A percentile compares a stretch with the other conserved stretches of the same genome.
Conservation (phyloP, 2,888 invertebrate genomes). For the Patella depressa region DNA sequence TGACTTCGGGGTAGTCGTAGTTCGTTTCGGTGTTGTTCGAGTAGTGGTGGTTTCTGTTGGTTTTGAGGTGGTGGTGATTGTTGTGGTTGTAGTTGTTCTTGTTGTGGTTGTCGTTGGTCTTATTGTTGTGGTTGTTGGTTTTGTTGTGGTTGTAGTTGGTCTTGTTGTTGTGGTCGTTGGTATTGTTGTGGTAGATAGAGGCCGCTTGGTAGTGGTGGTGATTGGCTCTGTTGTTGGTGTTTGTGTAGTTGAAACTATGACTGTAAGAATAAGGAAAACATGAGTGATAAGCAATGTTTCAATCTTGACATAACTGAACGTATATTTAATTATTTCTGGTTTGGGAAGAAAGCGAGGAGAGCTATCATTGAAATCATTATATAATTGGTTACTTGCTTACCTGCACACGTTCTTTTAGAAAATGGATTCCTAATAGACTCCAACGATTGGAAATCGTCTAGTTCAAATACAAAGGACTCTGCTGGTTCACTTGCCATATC, state of each 20-base stretch:
- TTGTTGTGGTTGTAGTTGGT: neutral
- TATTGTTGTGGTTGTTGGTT: neutral
- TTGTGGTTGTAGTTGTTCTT: neutral
- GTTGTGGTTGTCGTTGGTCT: neutral
- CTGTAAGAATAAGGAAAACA: too few relatives aligned
- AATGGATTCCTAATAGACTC: neutral
- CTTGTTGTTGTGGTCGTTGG: neutral
- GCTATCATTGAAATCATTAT: too few relatives aligned
- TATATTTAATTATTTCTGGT: too few relatives aligned
- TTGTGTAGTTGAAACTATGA: neutral
- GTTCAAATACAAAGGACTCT: neutral
- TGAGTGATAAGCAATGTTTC: too few relatives aligned
- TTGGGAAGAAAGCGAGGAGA: too few relatives aligned
- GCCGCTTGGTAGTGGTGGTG: neutral
- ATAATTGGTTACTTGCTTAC: neutral
- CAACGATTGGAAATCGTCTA: neutral
- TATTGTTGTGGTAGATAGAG: neutral
- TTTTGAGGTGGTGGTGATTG: neutral
- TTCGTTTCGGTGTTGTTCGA: slow-evolving; percentile 4
- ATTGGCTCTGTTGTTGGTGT: neutral
- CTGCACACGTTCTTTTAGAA: neutral
- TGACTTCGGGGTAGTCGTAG: slow-evolving; percentile 17
- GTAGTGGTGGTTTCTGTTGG: neutral
- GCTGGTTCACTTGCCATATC: slow-evolving; percentile 2
- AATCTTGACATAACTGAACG: too few relatives aligned